Base-by-base conservation (phyloP, 1,140 invertebrate species). In the Drosophila bocqueti region DNA sequence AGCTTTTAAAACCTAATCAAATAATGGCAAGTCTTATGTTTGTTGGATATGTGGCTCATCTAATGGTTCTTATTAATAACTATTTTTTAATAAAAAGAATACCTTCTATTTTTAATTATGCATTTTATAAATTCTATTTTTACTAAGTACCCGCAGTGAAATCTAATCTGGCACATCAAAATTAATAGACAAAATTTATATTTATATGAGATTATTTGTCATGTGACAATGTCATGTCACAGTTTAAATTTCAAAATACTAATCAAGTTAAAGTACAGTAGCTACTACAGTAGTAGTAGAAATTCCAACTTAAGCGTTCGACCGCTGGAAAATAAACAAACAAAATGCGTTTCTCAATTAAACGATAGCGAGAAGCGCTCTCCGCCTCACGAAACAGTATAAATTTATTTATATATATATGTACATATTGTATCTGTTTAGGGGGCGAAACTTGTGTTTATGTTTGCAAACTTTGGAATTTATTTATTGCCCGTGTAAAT, bases 391-490 rank as follows among this genome's bases (percentile, higher is more conserved):
- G 15, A 36, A 36, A 31, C 31, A 36, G 7, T 21, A 7, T 8
- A 36, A 16, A 31, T 50, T 0, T 29, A 3, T 36, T 21, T 9
- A 21, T 15, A 42, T 34, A 16, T 21, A 36, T 9, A 16, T 21
- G 21, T 9, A 18, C 21, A 42, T 34, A 16, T 21, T 26, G 16
- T 50, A 43, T 65, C 16, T 61, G 18, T 18, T 21, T 4, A 15
- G 29, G 18, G 9, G 38, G 26, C 9, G 18, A 31, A 34, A 11
- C 11, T 13, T 34, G 34, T 62, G 59, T 36, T 62, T n/a, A 45
- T 62, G 42, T 45, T 45, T 26, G 42, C 16, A 67, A 43, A 46
- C 8, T 64, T 64, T 64, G 24, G 31, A 38, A 64, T 38, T 67
- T 46, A 45, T 63, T 34, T 47, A 47, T 67, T 64, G 64, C 29